Evolutionary conservation across 2,113 vertebrate species (phyloP), one percentile per base, ranked within the genome.

Genomic region (Melanocharis versteri): DNA sequence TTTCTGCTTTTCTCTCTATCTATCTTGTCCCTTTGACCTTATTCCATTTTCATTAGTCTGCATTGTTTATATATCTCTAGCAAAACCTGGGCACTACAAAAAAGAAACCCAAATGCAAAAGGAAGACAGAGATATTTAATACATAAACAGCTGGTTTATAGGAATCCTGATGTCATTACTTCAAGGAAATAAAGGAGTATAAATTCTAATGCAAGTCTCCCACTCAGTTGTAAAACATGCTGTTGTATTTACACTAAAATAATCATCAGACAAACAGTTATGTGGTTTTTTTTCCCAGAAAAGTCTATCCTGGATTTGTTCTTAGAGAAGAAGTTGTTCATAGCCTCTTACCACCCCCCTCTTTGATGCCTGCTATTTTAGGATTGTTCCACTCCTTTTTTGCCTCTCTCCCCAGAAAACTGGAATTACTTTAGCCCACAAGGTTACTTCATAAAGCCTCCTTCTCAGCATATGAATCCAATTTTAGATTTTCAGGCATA

Each of bases 301-400:
- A 96, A 66, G 5, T 65, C 22, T 71, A 61, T 82, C 70, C 54
- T 79, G 65, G 88, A 54, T 89, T 96, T 84, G 37, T 90, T 94
- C 65, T 93, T 42, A 57, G 73, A 89, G 15, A 89, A 88, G 86
- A 96, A 95, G 77, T 92, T 89, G 76, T 72, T 93, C 77, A 82
- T 22, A 58, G 65, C 21, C n/a, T 93, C 57, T 89, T 61, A 72
- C 72, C 65, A 93, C 27, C 77, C 64, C 40, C 22, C 6, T 87
- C 79, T 94, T 70, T 79, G 80, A 94, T 76, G 80, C 53, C 44
- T 95, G 65, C 77, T 96, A 97, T 97, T 96, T 93, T 92, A 81
- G 48, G 77, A 89, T 86, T n/a, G 14, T 47, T 95, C 80, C 83
- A 45, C 40, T 93, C 40, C 45, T 83, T 65, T 62, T 91, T 83